A percentile compares a stretch with the other conserved stretches of the same genome.
These are phyloP conservation scores for Onychostruthus taczanowskii DNA, from an alignment of 2,113 vertebrate genomes.

Conservation along the genomic window DNA sequence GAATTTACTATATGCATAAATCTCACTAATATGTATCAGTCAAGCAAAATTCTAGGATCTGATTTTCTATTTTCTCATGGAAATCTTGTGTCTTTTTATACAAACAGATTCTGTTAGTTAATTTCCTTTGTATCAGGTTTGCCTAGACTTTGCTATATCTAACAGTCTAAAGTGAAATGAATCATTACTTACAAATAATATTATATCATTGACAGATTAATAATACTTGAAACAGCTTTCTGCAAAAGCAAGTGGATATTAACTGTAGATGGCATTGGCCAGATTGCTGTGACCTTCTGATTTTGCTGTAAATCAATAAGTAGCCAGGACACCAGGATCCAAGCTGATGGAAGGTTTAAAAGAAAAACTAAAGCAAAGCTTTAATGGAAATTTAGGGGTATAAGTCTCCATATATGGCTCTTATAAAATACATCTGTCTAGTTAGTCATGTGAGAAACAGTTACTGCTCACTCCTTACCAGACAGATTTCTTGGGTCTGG, in stretches of 20 bases:
- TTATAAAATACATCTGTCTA: not conserved
- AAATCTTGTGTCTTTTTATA: not conserved
- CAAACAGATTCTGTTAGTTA: not conserved
- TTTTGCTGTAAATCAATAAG: not conserved
- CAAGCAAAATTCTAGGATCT: not conserved
- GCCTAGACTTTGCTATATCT: not conserved
- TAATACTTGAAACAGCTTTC: not conserved
- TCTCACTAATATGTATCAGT: not conserved
- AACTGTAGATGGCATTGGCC: not conserved
- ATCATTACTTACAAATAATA: not conserved
- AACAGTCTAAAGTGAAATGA: not conserved
- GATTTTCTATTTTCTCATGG: not conserved
- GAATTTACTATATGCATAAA: not conserved
- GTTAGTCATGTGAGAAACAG: not conserved
- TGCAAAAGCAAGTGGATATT: not conserved
- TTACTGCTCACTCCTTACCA: not conserved
- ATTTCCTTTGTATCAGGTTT: not conserved
- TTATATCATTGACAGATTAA: not conserved
- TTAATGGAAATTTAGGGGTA: not conserved
- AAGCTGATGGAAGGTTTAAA: not conserved
- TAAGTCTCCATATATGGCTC: not conserved
- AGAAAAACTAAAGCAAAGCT: not conserved
- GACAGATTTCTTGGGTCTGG: not conserved
- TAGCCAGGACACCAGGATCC: not conserved
- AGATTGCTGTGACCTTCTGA: not conserved